phyloP scores from a whole-genome alignment of 2,113 vertebrate species.

The Coregonus clupeaformis region DNA sequence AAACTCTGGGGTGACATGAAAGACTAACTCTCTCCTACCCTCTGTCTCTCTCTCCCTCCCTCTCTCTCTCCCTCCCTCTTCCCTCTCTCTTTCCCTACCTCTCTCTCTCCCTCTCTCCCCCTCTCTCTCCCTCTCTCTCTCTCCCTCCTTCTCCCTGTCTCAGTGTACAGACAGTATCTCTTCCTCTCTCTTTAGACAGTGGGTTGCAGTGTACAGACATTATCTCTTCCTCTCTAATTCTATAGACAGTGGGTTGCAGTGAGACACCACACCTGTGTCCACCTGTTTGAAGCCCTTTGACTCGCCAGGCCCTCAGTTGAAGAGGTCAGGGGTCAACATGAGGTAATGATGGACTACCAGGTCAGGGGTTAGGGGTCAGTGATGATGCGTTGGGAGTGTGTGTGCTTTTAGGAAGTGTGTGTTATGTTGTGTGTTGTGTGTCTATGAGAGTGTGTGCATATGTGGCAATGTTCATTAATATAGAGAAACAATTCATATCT shows the following conservation, averaged over 20 bases:
- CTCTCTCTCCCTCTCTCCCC: too few relatives aligned
- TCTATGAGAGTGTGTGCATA: too few relatives aligned
- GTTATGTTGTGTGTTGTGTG: too few relatives aligned
- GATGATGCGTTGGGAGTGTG: too few relatives aligned
- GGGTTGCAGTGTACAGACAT: constrained; percentile 22
- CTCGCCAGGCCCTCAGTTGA: constrained; percentile 9
- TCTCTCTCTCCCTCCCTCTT: neutral
- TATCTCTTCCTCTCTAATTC: constrained; percentile 7
- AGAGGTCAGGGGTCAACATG: too few relatives aligned
- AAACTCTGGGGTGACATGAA: constrained; percentile 66
- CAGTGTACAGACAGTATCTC: too few relatives aligned
- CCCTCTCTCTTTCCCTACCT: constrained; percentile 29
- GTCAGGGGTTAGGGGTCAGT: too few relatives aligned
- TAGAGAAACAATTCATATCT: neutral
- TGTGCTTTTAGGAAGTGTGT: too few relatives aligned
- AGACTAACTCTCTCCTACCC: constrained; percentile 37
- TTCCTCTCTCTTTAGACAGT: too few relatives aligned
- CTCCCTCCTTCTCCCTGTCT: too few relatives aligned
- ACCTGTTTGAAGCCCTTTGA: constrained; percentile 39
- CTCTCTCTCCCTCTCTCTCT: too few relatives aligned
- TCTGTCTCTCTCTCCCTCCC: neutral
- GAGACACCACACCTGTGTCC: constrained; percentile 44
- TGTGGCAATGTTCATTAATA: neutral
- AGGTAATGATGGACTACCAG: too few relatives aligned
- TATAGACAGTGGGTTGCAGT: constrained; percentile 11